Base-by-base conservation (phyloP, 2,888 invertebrate species). In the Spodoptera littoralis region DNA sequence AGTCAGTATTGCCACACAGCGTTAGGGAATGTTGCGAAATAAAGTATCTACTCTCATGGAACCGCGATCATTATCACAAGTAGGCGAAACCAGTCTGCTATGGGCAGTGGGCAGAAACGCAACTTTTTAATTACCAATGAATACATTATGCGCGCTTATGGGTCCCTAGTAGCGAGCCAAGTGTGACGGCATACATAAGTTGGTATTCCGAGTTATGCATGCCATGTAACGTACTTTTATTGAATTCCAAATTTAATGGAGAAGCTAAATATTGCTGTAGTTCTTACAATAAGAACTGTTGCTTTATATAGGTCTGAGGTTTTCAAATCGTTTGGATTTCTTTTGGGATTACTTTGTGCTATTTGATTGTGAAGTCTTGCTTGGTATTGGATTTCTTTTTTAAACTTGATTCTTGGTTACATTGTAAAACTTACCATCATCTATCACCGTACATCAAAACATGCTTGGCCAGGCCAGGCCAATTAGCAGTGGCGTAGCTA, bases 71-170 rank as follows among this genome's bases (percentile, higher is more conserved):
- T 76, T 69, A 84, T 83, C 81, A 72, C 65, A 62, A 73, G 83
- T 81, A 84, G 84, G 82, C 77, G 79, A 82, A 80, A 84, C 84
- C 76, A 74, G 84, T 81, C 70, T 62, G 73, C 73, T 75, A 75
- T 77, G 79, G 70, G 56, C 68, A 65, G 80, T 83, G 73, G 77
- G 76, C 65, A 77, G 75, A 68, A 60, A 67, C 71, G 71, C 74
- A 70, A 73, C 63, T 73, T 77, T 70, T 67, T 73, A 77, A 75
- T 79, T 70, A 61, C 72, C 50, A 49, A 43, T 56, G 67, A 69
- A 73, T 79, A 69, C 58, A 77, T 70, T 72, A 74, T 60, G 48
- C 62, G 52, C 72, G 57, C 58, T 56, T 71, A 65, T 73, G 76
- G 44, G 44, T 70, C 65, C 61, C 71, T 73, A 52, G 60, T 74